phyloP scores from a whole-genome alignment of 2,113 vertebrate species.

The Hemiscyllium ocellatum region DNA sequence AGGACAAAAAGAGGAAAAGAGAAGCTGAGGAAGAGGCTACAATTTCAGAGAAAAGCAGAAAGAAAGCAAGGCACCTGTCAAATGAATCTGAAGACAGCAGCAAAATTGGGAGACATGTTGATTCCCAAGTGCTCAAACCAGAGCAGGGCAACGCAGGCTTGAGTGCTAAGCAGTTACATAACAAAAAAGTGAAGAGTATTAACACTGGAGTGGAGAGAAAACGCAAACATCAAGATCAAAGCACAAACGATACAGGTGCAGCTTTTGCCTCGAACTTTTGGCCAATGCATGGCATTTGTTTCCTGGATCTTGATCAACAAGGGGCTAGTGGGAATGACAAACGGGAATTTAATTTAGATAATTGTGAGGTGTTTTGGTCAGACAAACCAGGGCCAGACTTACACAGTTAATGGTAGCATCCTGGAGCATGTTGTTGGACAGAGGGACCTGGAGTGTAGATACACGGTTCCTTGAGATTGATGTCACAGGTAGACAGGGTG shows the following conservation, averaged over 20 bases:
- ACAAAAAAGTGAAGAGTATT: neutral
- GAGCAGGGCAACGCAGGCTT: neutral
- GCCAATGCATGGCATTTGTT: no score
- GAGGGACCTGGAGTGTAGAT: no score
- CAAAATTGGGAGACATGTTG: neutral
- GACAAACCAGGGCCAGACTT: no score
- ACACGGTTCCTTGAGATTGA: no score
- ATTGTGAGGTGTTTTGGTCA: no score
- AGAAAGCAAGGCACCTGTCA: slow-evolving; percentile 31
- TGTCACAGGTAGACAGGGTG: no score
- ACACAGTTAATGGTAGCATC: no score
- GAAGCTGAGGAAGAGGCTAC: neutral
- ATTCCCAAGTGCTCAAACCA: neutral
- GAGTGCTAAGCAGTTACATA: neutral
- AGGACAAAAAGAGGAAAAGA: accelerated
- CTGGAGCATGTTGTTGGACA: no score
- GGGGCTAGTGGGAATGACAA: no score
- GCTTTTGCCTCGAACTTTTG: neutral
- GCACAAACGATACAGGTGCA: neutral
- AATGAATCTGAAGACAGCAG: neutral
- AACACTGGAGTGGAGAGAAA: neutral
- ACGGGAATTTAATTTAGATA: no score
- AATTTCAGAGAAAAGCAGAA: slow-evolving; percentile 35
- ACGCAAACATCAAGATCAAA: neutral
- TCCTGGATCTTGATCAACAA: no score